Evolutionary conservation across 2,888 invertebrate species (phyloP), one percentile per base, ranked within the genome.

Genomic region (Noctua janthe): DNA sequence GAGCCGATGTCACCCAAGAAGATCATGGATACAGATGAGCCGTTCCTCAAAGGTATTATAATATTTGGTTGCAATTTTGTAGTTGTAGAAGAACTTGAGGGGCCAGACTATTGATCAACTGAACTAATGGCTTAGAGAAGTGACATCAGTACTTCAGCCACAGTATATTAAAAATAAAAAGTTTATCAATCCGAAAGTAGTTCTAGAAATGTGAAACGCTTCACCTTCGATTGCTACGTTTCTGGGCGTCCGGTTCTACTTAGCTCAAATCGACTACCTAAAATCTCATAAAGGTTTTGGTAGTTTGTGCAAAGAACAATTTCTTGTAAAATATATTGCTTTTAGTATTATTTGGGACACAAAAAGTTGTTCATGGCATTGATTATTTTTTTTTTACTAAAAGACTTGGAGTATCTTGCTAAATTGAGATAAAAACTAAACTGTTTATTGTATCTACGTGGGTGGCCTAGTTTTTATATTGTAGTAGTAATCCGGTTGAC

Each of bases 1-100:
- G 39, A 39, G 85, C 95, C 94, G 47, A 91, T 89, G 49, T 94
- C 93, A 43, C 92, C 93, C 13, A 95, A 94, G 91, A 95, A 94
- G 87, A 92, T 81, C 80, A 94, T 94, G 74, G 94, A 93, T 43
- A 96, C 95, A 84, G 89, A 91, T 39, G 97, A 97, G 76, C 97
- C 98, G 2, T 97, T 97, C 89, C 96, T 98, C 79, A 97, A 97
- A 97, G 98, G 98, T 98, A 80, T 20, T 62, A n/a, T n/a, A 2
- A 59, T 17, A 66, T 66, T 39, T 5, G 0, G 4, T 66, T 66
- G 20, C 1, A 13, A 35, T 11, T 66, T 39, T 66, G 66, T 66
- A 20, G 66, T 6, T 17, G 71, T 39, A 11, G 17, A 17, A 23
- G n/a, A 56, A 39, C 15, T 54, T 20, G 8, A 35, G 3, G 35